A percentile compares a stretch with the other conserved stretches of the same genome.
These are phyloP conservation scores for Tortricodes alternella DNA, from an alignment of 2,888 invertebrate genomes.

Conservation along the genomic window DNA sequence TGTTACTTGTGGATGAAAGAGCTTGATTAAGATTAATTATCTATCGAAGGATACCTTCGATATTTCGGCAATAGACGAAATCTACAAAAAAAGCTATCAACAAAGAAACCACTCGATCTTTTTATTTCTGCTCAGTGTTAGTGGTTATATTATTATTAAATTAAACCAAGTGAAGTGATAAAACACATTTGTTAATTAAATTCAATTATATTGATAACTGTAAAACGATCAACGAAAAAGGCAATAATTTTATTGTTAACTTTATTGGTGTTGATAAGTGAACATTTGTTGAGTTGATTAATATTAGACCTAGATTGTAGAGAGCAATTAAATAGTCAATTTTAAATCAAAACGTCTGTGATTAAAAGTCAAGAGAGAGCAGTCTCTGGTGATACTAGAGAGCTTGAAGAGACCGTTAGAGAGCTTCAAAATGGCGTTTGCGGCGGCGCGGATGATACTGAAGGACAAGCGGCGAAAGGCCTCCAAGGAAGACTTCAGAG, in stretches of 20 bases:
- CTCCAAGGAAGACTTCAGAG: slow-evolving; percentile 90
- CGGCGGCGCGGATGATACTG: slow-evolving; percentile 92
- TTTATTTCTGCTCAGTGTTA: slow-evolving; percentile 14
- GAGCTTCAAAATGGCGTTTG: slow-evolving; percentile 88
- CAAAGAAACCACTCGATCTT: neutral
- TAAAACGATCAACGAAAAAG: slow-evolving; percentile 50
- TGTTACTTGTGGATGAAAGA: too few relatives aligned
- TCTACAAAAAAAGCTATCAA: neutral
- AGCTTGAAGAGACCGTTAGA: slow-evolving; percentile 41
- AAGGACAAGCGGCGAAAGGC: slow-evolving; percentile 92
- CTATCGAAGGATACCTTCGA: neutral
- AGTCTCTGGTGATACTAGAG: neutral
- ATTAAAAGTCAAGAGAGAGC: slow-evolving; percentile 28
- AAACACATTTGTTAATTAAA: slow-evolving; percentile 31
- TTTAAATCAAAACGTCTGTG: slow-evolving; percentile 41
- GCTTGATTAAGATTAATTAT: too few relatives aligned
- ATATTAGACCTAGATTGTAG: slow-evolving; percentile 40
- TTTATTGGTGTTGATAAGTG: slow-evolving; percentile 43
- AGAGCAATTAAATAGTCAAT: slow-evolving; percentile 38
- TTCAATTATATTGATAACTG: slow-evolving; percentile 40
- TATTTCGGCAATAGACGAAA: too few relatives aligned
- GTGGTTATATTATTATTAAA: slow-evolving; percentile 28
- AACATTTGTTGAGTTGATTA: slow-evolving; percentile 30
- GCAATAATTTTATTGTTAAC: slow-evolving; percentile 56
- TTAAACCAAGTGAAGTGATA: slow-evolving; percentile 26